A percentile compares a stretch with the other conserved stretches of the same genome.
Conservation (phyloP, 64 coral and sea anemone species). For the Stichodactyla mertensii region DNA sequence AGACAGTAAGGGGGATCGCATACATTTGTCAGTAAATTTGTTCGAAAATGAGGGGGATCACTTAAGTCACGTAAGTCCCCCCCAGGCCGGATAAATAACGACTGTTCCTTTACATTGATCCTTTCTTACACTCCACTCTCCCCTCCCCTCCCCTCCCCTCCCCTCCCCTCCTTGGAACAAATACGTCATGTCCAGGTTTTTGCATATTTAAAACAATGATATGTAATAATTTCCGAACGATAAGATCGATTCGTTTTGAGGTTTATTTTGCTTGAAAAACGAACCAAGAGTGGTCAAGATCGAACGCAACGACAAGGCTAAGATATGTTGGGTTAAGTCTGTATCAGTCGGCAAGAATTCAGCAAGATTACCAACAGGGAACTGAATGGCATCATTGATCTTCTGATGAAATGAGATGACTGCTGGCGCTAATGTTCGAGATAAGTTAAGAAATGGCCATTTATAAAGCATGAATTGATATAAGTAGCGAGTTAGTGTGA, state of each 20-base stretch:
- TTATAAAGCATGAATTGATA: neutral
- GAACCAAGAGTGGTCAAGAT: neutral
- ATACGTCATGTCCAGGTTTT: too few species aligned
- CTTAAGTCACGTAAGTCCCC: too few species aligned
- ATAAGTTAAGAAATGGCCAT: neutral
- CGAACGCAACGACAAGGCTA: neutral
- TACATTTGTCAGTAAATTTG: too few species aligned
- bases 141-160: too few species aligned
- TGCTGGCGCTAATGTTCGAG: neutral
- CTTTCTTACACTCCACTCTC: too few species aligned
- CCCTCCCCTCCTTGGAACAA: too few species aligned
- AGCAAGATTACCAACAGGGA: neutral
- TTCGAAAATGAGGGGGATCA: too few species aligned
- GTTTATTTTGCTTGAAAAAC: neutral
- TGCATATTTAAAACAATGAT: too few species aligned
- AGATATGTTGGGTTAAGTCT: neutral
- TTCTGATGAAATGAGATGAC: neutral
- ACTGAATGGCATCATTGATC: neutral
- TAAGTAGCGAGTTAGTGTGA: neutral
- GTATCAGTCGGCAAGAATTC: neutral
- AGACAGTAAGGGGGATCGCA: too few species aligned
- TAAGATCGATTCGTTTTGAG: neutral
- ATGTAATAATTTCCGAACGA: too few species aligned
- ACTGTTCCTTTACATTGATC: too few species aligned
- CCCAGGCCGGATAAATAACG: too few species aligned